A percentile compares a stretch with the other conserved stretches of the same genome.
Conservation (phyloP, 2,797 vertebrate species). For the Serranus cabrilla region DNA sequence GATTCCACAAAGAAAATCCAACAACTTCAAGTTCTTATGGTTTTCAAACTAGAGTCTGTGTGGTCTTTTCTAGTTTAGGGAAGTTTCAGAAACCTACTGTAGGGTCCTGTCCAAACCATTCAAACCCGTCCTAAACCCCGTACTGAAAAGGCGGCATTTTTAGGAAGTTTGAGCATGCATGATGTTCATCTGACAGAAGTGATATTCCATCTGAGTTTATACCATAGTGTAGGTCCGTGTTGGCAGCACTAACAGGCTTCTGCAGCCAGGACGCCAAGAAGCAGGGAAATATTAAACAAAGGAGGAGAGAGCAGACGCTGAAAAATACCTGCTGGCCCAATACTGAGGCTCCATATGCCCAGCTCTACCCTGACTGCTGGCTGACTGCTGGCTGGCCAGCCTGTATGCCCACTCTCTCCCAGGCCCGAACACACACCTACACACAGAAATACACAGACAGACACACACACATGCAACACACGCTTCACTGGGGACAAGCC, state of each 20-base stretch:
- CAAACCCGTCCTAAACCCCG: not conserved
- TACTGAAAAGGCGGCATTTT: not conserved
- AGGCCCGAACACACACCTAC: conserved; percentile 57
- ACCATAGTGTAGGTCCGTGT: conserved; percentile 42
- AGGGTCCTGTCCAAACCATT: not conserved
- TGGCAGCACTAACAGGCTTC: conserved; percentile 71
- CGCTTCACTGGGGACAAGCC: conserved; percentile 88
- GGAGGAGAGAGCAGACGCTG: conserved; percentile 80
- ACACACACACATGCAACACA: conserved; percentile 75
- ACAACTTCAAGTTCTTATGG: not conserved
- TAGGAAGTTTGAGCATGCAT: conserved; percentile 28
- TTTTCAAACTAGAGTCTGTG: not conserved
- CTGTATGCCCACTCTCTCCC: conserved; percentile 75
- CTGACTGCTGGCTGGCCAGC: conserved; percentile 76
- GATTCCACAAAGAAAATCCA: not conserved
- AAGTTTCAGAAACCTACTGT: conserved; percentile 8
- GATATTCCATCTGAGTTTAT: conserved; percentile 58
- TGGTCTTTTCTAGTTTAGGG: not conserved
- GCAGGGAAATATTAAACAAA: conserved; percentile 82
- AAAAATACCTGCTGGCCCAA: conserved; percentile 88
- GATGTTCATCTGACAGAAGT: conserved; percentile 59
- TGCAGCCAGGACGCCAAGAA: conserved; percentile 68
- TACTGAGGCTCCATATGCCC: conserved; percentile 86
- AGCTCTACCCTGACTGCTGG: conserved; percentile 75
- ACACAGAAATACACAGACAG: conserved; percentile 36